These are phyloP conservation scores for Rallus limicola DNA, from an alignment of 2,113 vertebrate species.

Conservation along the genomic window DNA sequence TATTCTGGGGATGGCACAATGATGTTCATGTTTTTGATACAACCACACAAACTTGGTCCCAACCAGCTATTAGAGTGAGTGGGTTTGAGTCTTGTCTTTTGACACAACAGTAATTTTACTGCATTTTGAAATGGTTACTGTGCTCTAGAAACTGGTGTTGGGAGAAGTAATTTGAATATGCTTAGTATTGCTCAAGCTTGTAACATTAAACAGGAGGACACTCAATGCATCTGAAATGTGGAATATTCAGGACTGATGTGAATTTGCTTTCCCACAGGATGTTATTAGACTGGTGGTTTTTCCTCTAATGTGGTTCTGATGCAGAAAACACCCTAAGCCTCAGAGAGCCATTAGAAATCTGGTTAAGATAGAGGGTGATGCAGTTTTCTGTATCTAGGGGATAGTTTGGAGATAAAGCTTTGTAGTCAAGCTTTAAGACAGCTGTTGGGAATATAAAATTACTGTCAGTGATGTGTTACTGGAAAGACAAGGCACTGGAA, in stretches of 20 bases:
- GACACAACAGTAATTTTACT: background rate
- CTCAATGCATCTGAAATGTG: background rate
- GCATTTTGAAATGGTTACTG: background rate
- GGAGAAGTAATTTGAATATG: background rate
- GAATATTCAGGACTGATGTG: background rate
- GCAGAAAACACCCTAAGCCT: background rate
- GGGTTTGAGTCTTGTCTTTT: background rate
- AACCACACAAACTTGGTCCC: conserved; percentile 81
- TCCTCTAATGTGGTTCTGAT: background rate
- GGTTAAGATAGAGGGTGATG: background rate
- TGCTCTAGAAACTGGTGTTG: background rate
- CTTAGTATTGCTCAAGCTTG: background rate
- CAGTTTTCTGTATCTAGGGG: background rate
- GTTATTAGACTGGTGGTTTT: background rate
- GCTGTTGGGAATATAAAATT: background rate
- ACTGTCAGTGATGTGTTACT: background rate
- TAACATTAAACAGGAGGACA: background rate
- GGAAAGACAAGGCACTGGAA: background rate
- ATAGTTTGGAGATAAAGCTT: background rate
- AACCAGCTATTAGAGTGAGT: conserved; percentile 85
- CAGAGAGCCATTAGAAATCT: background rate
- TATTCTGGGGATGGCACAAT: conserved; percentile 97
- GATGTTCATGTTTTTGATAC: conserved; percentile 94
- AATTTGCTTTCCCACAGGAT: background rate
- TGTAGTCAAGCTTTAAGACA: background rate